Base-by-base conservation (phyloP, 2,113 vertebrate species). In the Scortum barcoo region DNA sequence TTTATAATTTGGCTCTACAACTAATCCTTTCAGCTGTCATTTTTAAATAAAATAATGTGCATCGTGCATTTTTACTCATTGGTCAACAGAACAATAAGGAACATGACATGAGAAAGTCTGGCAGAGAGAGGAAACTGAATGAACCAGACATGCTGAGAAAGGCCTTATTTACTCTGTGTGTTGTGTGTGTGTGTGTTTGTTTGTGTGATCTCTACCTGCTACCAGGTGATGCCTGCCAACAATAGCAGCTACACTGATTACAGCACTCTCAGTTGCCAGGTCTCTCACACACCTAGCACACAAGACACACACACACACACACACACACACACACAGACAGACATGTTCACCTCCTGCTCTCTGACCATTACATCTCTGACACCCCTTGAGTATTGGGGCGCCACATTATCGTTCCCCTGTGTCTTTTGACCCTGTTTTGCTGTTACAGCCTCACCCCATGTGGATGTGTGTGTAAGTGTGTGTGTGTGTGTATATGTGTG, bases 401-500 rank as follows among this genome's bases (percentile, higher is more conserved):
- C 81, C 20, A 54, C 72, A 69, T 78, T 60, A 48, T 66, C 51
- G 61, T 75, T 81, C 71, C 85, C 86, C 61, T 22, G 78, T 77
- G 88, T 72, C 86, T 72, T 77, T 70, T 78, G 76, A 85, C 88
- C 71, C 58, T 62, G 70, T 65, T 80, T 54, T 78, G n/a, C 53
- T 79, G 62, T 86, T 76, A 56, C 63, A 77, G 38, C 48, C 79
- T 60, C 60, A 54, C 69, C 50, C 33, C 53, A 3, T 71, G 65
- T 74, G 61, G 3, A 2, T 50, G 22, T 58, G 40, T 38, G 8
- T 54, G 42, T 69, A 17, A n/a, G n/a, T n/a, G n/a, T n/a, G n/a
- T n/a, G n/a, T n/a, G n/a, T 66, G 36, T 26, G 65, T 57, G n/a
- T n/a, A n/a, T n/a, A n/a, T n/a, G n/a, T n/a, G 50, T 65, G 19